Percentiles rank a stretch among this genome's conserved stretches.
phyloP scores from a whole-genome alignment of 1,140 invertebrate species.

The Odontomachus brunneus region DNA sequence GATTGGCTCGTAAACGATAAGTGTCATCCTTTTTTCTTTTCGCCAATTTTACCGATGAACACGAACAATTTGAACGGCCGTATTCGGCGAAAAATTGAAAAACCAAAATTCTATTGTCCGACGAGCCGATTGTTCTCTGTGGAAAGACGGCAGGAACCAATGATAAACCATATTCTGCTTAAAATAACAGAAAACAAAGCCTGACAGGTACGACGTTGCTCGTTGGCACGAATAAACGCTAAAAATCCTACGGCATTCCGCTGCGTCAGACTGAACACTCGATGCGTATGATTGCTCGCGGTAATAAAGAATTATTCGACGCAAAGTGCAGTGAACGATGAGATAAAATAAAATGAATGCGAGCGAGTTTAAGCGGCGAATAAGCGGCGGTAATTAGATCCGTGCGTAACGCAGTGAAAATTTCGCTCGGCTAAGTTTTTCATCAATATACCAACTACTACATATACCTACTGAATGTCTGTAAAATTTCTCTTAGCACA shows the following conservation, averaged over 20 bases:
- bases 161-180: neutral
- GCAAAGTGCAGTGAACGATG: neutral
- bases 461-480: neutral
- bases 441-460: neutral
- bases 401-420: slow-evolving; percentile 29
- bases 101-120: neutral
- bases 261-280: neutral
- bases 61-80: neutral
- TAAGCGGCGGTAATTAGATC: slow-evolving; percentile 27
- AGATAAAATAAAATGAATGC: neutral
- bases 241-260: neutral
- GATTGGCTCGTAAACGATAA: neutral
- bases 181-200: neutral
- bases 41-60: neutral
- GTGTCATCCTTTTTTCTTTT: neutral
- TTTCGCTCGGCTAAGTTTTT: slow-evolving; percentile 16
- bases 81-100: neutral
- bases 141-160: too few species aligned
- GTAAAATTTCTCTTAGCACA: slow-evolving; percentile 16
- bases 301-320: slow-evolving; percentile 15
- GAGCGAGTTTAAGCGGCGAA: neutral
- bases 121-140: neutral
- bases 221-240: neutral
- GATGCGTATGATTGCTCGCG: neutral
- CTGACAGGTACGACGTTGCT: neutral